phyloP scores from a whole-genome alignment of 2,113 vertebrate species.

The Campylomormyrus numenius region DNA sequence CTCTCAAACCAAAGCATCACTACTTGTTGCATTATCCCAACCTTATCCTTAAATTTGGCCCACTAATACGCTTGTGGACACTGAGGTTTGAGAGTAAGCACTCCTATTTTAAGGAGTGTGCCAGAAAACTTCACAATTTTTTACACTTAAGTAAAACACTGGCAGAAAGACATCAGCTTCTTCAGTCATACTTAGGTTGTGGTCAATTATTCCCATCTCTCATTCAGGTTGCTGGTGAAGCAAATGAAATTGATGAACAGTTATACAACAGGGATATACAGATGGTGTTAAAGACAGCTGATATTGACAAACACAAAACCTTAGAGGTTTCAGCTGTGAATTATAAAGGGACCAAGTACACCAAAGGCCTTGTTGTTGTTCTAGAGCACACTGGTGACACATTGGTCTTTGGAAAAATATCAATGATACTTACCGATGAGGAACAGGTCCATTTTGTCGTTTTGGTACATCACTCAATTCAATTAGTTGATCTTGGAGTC shows the following conservation, averaged over 20 bases:
- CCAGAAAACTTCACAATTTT: slow-evolving; percentile 22
- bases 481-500: background rate
- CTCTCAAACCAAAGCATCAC: background rate
- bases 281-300: background rate
- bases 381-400: background rate
- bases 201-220: slow-evolving; percentile 15
- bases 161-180: slow-evolving; percentile 25
- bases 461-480: background rate
- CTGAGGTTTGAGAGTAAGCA: slow-evolving; percentile 8
- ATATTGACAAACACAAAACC: slow-evolving; percentile 13
- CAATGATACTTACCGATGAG: background rate
- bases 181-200: slow-evolving; percentile 20
- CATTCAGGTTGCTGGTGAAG: slow-evolving; percentile 2
- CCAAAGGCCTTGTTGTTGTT: background rate
- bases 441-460: background rate
- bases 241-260: background rate
- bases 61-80: slow-evolving; percentile 29
- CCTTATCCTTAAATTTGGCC: slow-evolving; percentile 16
- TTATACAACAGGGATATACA: background rate
- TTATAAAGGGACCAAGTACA: slow-evolving; percentile 1
- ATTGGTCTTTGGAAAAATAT: background rate
- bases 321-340: slow-evolving; percentile 1
- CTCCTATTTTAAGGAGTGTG: slow-evolving; percentile 28
- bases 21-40: slow-evolving; percentile 16
- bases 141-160: slow-evolving; percentile 26